Evolutionary conservation across 2,113 vertebrate species (phyloP).

Genomic region (Macrotis lagotis): DNA sequence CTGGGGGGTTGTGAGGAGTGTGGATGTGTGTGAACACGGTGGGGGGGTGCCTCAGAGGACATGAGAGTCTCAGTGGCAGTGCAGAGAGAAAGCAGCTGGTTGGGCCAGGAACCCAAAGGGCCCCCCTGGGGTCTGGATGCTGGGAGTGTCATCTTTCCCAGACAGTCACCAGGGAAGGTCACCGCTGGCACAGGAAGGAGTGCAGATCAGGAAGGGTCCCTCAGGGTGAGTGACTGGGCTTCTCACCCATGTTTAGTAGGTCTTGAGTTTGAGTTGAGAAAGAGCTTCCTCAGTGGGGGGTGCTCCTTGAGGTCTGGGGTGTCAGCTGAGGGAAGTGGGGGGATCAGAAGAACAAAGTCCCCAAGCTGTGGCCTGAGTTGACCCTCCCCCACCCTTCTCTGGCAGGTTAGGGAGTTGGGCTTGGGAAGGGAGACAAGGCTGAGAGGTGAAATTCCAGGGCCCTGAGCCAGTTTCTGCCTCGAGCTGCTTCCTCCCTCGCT

Average conservation of each 20-base stretch:
- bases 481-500: neutral
- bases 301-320: neutral
- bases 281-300: neutral
- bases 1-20: too few species aligned
- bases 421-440: slow-evolving; percentile 23
- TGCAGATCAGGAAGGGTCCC: slow-evolving; percentile 36
- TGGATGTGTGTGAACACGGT: too few species aligned
- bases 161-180: slow-evolving; percentile 73
- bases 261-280: neutral
- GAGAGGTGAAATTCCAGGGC: slow-evolving; percentile 54
- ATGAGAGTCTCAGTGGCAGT: neutral
- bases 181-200: slow-evolving; percentile 58
- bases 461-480: neutral
- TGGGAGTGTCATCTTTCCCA: slow-evolving; percentile 60
- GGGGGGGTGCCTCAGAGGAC: neutral
- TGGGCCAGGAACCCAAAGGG: neutral
- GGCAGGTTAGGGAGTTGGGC: neutral
- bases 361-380: neutral
- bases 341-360: neutral
- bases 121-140: neutral
- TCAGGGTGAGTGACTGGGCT: neutral
- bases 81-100: neutral
- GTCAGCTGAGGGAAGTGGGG: neutral
- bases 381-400: neutral
- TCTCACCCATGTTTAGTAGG: neutral